Evolutionary conservation across 2,113 vertebrate species (phyloP).

Genomic region (Brachypteracias leptosomus): DNA sequence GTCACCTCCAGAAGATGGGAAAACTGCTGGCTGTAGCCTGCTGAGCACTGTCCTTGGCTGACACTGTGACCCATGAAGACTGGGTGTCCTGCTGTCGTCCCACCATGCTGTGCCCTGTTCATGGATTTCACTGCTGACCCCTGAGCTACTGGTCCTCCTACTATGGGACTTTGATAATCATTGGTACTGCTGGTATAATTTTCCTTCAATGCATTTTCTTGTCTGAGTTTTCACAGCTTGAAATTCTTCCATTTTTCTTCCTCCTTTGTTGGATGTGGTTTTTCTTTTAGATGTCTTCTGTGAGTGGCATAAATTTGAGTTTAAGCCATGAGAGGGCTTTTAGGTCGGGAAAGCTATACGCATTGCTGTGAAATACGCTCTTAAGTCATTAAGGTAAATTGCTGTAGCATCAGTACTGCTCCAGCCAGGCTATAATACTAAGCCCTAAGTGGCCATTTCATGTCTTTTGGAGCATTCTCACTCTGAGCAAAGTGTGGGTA

Average conservation of each 20-base stretch:
- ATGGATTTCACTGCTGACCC: background rate
- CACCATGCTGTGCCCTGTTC: accelerated
- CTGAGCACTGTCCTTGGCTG: background rate
- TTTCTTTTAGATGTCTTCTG: background rate
- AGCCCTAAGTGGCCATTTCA: background rate
- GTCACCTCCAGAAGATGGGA: background rate
- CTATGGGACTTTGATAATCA: background rate
- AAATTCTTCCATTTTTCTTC: background rate
- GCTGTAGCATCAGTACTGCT: background rate
- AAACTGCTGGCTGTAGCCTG: background rate
- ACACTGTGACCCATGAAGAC: background rate
- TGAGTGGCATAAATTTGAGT: background rate
- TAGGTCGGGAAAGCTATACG: background rate
- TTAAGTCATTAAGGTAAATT: constrained; percentile 1
- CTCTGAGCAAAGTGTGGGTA: background rate
- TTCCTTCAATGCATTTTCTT: background rate
- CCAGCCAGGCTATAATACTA: background rate
- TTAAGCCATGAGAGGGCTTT: background rate
- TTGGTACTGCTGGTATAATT: background rate
- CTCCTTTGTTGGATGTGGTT: background rate
- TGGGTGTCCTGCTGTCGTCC: background rate
- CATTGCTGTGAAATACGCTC: background rate
- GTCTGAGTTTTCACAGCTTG: background rate
- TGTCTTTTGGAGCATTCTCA: background rate
- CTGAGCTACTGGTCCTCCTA: background rate